Percentiles rank a stretch among this genome's conserved stretches.
Conservation (phyloP, 2,888 invertebrate genomes). For the Lycia hirtaria region DNA sequence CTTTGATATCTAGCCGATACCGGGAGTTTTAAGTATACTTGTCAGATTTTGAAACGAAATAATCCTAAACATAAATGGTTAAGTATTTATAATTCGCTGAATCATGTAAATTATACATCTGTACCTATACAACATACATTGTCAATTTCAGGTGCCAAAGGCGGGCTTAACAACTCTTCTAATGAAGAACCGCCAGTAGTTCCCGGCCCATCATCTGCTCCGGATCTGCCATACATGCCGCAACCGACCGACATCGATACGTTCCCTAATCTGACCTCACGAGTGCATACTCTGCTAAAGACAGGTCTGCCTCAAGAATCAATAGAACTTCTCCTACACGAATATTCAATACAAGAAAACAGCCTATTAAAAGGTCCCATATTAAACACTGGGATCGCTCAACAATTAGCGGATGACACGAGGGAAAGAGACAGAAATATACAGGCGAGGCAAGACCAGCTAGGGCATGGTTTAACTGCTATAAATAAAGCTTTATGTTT, state of each 20-base stretch:
- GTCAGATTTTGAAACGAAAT: too few relatives aligned
- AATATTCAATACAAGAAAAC: background rate
- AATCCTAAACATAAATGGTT: too few relatives aligned
- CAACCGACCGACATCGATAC: background rate
- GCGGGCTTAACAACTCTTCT: too few relatives aligned
- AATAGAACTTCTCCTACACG: background rate
- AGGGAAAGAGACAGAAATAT: background rate
- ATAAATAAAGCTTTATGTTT: background rate
- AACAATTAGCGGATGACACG: background rate
- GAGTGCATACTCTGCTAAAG: background rate
- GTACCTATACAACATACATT: too few relatives aligned
- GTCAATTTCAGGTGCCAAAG: too few relatives aligned
- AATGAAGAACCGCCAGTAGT: background rate
- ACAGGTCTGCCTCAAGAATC: background rate
- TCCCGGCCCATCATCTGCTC: background rate
- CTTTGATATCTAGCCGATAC: too few relatives aligned
- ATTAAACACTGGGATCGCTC: background rate
- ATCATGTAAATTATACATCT: too few relatives aligned
- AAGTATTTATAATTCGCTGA: too few relatives aligned
- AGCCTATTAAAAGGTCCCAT: background rate
- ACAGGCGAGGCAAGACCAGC: background rate
- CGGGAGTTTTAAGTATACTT: too few relatives aligned
- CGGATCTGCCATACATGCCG: background rate
- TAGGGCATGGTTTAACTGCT: background rate
- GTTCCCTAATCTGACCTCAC: background rate